These are phyloP conservation scores for Danaus plexippus DNA, from an alignment of 1,140 invertebrate genomes.

Conservation along the genomic window DNA sequence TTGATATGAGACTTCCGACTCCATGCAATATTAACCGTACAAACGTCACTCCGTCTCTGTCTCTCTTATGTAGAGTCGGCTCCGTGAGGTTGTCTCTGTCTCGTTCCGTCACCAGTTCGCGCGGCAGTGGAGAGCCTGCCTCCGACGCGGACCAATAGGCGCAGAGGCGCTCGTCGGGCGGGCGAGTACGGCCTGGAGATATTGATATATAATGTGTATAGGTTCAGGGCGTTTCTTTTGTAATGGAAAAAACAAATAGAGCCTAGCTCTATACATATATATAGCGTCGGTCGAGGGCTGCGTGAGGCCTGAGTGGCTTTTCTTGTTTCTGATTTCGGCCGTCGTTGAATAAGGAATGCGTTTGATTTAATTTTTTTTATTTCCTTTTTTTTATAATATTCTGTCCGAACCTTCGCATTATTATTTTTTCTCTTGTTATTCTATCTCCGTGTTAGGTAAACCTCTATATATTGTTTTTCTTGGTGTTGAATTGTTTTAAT, in stretches of 20 bases:
- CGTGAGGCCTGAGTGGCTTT: slow-evolving; percentile 58
- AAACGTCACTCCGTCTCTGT: slow-evolving; percentile 32
- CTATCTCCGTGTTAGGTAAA: too few species aligned
- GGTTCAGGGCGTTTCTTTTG: slow-evolving; percentile 57
- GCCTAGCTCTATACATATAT: slow-evolving; percentile 27
- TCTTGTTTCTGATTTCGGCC: slow-evolving; percentile 66
- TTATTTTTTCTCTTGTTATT: too few species aligned
- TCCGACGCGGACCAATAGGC: slow-evolving; percentile 40
- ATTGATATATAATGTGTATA: slow-evolving; percentile 65
- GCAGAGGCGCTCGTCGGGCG: slow-evolving; percentile 33
- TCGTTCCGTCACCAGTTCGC: slow-evolving; percentile 32
- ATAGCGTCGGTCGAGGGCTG: slow-evolving; percentile 40
- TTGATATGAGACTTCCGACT: slow-evolving; percentile 59
- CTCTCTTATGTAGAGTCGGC: neutral
- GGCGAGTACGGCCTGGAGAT: slow-evolving; percentile 37
- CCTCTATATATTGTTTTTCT: too few species aligned
- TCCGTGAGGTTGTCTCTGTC: slow-evolving; percentile 14
- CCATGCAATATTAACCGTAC: slow-evolving; percentile 58
- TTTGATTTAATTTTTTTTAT: slow-evolving; percentile 22
- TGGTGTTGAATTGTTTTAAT: too few species aligned
- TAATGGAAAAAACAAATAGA: slow-evolving; percentile 68
- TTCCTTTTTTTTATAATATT: neutral
- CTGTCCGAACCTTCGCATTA: too few species aligned
- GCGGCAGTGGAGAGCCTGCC: slow-evolving; percentile 16
- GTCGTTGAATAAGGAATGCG: slow-evolving; percentile 64